A percentile compares a stretch with the other conserved stretches of the same genome.
These are phyloP conservation scores for Lasioglossum lativentre DNA, from an alignment of 2,888 invertebrate genomes.

Conservation along the genomic window DNA sequence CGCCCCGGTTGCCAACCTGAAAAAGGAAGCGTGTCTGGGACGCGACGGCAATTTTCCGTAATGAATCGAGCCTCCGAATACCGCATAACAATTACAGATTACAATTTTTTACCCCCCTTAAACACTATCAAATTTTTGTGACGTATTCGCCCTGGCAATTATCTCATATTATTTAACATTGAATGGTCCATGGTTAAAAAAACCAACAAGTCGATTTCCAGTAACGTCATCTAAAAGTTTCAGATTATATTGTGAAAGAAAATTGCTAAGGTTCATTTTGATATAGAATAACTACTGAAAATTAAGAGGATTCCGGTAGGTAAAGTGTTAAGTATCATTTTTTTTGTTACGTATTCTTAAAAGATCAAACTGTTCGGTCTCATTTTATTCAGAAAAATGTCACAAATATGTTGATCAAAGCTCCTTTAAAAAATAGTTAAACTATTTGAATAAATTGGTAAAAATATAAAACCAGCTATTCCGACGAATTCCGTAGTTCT, in stretches of 20 bases:
- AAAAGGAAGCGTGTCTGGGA: not conserved
- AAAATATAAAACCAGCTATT: not conserved
- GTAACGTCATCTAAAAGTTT: too few relatives aligned
- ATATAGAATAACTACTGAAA: too few relatives aligned
- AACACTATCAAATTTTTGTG: not conserved
- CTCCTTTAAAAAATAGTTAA: too few relatives aligned
- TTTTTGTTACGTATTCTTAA: not conserved
- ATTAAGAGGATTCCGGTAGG: too few relatives aligned
- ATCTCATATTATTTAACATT: not conserved
- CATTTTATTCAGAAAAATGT: not conserved
- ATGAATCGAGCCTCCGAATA: slow-evolving; percentile 15
- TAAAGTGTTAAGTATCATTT: too few relatives aligned
- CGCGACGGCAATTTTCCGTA: slow-evolving; percentile 28
- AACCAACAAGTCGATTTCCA: too few relatives aligned
- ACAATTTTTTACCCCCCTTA: not conserved
- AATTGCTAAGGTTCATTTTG: too few relatives aligned
- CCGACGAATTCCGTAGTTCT: too few relatives aligned
- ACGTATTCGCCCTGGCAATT: too few relatives aligned
- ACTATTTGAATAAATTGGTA: not conserved
- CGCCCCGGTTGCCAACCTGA: not conserved
- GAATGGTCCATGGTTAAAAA: not conserved
- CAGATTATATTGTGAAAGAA: too few relatives aligned
- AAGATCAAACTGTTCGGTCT: not conserved
- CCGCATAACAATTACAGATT: slow-evolving; percentile 27
- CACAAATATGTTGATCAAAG: too few relatives aligned